These are phyloP conservation scores for Macquaria australasica DNA, from an alignment of 2,113 vertebrate genomes.

Conservation along the genomic window DNA sequence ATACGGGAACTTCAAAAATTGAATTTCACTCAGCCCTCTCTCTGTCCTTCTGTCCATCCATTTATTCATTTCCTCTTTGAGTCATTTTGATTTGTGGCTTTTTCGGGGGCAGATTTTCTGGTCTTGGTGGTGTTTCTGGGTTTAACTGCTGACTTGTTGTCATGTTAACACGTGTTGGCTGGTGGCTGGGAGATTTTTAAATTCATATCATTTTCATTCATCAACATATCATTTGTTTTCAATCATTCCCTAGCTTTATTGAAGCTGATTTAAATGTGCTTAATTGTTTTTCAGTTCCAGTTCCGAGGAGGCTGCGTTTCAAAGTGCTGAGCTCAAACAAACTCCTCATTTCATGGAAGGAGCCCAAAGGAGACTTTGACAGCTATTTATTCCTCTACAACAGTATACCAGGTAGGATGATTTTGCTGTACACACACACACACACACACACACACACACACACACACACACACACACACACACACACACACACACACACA, in stretches of 20 bases:
- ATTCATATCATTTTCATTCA: slow-evolving; percentile 13
- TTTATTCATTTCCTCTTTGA: slow-evolving; percentile 16
- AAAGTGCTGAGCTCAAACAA: slow-evolving; percentile 79
- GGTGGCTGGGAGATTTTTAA: slow-evolving; percentile 26
- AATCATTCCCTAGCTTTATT: neutral
- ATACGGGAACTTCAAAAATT: slow-evolving; percentile 28
- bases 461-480: slow-evolving; percentile 19
- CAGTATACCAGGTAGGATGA: slow-evolving; percentile 79
- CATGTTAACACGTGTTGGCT: slow-evolving; percentile 19
- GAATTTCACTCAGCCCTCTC: slow-evolving; percentile 9
- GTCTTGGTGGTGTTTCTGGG: neutral
- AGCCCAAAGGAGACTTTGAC: slow-evolving; percentile 85
- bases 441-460: neutral
- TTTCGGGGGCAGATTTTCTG: neutral
- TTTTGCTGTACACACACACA: neutral
- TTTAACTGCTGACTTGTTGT: slow-evolving; percentile 12
- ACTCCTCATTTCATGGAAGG: slow-evolving; percentile 83
- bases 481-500: slow-evolving; percentile 2
- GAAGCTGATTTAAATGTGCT: slow-evolving; percentile 35
- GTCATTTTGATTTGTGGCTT: neutral
- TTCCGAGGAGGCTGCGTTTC: slow-evolving; percentile 83
- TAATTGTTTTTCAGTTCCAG: slow-evolving; percentile 78
- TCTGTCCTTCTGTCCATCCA: slow-evolving; percentile 9
- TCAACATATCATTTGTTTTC: slow-evolving; percentile 15
- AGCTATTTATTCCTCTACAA: slow-evolving; percentile 84